These are phyloP conservation scores for Capreolus pygargus DNA, from an alignment of 2,113 vertebrate species.

Conservation along the genomic window DNA sequence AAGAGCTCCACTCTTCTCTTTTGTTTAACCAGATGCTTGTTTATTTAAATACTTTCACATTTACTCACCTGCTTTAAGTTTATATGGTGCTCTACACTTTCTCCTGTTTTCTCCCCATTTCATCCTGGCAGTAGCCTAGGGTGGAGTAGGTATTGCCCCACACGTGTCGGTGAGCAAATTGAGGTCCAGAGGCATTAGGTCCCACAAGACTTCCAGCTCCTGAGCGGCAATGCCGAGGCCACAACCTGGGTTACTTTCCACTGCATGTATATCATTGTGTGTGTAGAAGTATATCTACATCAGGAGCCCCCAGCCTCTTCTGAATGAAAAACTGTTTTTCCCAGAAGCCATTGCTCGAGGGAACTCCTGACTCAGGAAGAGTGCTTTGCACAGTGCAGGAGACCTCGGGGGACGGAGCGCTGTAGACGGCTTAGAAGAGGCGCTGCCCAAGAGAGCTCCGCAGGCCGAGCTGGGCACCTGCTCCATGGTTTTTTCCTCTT, in stretches of 20 bases:
- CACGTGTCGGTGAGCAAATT: background rate
- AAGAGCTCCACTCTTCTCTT: background rate
- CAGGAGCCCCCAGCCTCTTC: background rate
- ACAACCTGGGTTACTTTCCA: background rate
- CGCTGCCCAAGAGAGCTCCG: background rate
- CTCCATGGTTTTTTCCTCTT: constrained; percentile 56
- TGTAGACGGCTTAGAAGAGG: background rate
- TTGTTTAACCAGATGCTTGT: background rate
- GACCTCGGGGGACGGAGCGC: background rate
- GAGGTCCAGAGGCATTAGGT: background rate
- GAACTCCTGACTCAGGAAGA: background rate
- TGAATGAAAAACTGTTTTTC: background rate
- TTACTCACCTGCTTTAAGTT: background rate
- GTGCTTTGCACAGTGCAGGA: background rate
- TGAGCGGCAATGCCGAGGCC: background rate
- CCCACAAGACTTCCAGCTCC: background rate
- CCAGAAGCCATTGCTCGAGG: background rate
- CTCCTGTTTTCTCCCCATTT: background rate
- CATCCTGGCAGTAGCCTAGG: background rate
- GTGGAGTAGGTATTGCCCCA: background rate
- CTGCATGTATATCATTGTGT: background rate
- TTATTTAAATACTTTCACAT: background rate
- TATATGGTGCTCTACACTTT: background rate
- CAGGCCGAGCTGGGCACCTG: background rate
- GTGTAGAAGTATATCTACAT: background rate